Evolutionary conservation across 2,888 invertebrate genomes (phyloP).

Genomic region (Drosophila mimica): DNA sequence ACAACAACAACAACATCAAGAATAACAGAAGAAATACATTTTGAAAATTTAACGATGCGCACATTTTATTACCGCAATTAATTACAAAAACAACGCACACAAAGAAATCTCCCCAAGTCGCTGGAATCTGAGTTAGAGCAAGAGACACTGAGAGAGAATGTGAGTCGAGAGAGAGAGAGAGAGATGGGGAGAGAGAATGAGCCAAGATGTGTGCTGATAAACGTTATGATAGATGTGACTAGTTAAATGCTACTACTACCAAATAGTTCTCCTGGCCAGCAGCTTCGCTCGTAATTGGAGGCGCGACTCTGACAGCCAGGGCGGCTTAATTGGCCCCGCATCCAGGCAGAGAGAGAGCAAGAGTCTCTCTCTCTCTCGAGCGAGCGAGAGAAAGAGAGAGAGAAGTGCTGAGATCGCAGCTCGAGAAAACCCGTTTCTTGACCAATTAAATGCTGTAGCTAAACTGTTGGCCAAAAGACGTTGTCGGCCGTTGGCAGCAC

Average conservation of each 20-base stretch:
- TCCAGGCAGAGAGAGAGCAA: neutral
- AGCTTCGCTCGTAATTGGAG: slow-evolving; percentile 68
- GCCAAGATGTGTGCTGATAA: slow-evolving; percentile 62
- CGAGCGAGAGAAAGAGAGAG: neutral
- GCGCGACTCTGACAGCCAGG: slow-evolving; percentile 71
- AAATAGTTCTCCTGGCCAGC: slow-evolving; percentile 66
- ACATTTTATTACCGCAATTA: slow-evolving; percentile 84
- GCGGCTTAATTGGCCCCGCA: slow-evolving; percentile 61
- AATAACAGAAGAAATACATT: slow-evolving; percentile 75
- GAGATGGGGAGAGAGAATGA: slow-evolving; percentile 12
- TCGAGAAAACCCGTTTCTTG: slow-evolving; percentile 59
- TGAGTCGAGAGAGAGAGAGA: slow-evolving; percentile 1
- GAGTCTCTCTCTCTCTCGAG: neutral
- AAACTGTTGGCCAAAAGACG: slow-evolving; percentile 51
- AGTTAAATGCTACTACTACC: slow-evolving; percentile 81
- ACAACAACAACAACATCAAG: slow-evolving; percentile 23
- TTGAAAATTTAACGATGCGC: slow-evolving; percentile 81
- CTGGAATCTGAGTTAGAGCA: slow-evolving; percentile 46
- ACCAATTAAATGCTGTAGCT: slow-evolving; percentile 70
- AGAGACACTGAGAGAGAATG: slow-evolving; percentile 10
- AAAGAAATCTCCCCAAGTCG: slow-evolving; percentile 63
- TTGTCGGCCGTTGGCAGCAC: slow-evolving; percentile 62
- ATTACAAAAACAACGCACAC: slow-evolving; percentile 79
- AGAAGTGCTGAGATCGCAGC: slow-evolving; percentile 11
- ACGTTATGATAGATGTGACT: slow-evolving; percentile 79